Evolutionary conservation across 92 coral and sea anemone genomes (phyloP).

Genomic region (Plumapathes pennacea): DNA sequence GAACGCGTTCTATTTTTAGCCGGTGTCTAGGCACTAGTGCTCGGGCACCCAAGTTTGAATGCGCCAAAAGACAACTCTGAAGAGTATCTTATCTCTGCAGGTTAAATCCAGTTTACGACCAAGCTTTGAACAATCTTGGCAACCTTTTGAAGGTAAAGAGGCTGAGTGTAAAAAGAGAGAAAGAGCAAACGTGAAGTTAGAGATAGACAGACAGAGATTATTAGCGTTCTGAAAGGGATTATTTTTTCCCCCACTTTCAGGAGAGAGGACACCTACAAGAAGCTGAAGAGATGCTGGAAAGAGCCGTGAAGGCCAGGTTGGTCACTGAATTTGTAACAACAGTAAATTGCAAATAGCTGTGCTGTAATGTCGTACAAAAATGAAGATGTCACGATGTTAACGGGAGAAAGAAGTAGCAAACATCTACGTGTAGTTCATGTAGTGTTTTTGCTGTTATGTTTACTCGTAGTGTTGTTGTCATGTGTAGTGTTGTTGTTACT

Average conservation of each 20-base stretch:
- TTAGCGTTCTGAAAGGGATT: neutral
- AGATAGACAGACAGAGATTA: neutral
- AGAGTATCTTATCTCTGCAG: constrained; percentile 13
- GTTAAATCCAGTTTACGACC: constrained; percentile 83
- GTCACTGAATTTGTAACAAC: too few relatives aligned
- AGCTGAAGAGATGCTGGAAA: constrained; percentile 77
- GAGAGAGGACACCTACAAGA: constrained; percentile 69
- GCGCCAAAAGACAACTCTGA: neutral
- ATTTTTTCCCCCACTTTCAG: constrained; percentile 28
- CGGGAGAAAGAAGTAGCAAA: too few relatives aligned
- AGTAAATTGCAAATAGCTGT: too few relatives aligned
- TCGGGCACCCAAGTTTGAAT: neutral
- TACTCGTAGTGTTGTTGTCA: too few relatives aligned
- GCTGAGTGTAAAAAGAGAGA: too few relatives aligned
- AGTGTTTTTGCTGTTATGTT: too few relatives aligned
- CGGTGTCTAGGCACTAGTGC: too few relatives aligned
- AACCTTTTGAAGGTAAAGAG: constrained; percentile 79
- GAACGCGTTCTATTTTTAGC: too few relatives aligned
- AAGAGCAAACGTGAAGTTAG: neutral
- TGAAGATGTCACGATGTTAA: too few relatives aligned
- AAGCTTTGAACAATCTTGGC: constrained; percentile 87
- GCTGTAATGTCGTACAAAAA: too few relatives aligned
- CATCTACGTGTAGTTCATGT: too few relatives aligned
- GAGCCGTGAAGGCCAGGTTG: constrained; percentile 76
- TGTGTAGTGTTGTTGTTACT: too few relatives aligned